These are phyloP conservation scores for Andrena bucephala DNA, from an alignment of 2,888 invertebrate species.

Conservation along the genomic window DNA sequence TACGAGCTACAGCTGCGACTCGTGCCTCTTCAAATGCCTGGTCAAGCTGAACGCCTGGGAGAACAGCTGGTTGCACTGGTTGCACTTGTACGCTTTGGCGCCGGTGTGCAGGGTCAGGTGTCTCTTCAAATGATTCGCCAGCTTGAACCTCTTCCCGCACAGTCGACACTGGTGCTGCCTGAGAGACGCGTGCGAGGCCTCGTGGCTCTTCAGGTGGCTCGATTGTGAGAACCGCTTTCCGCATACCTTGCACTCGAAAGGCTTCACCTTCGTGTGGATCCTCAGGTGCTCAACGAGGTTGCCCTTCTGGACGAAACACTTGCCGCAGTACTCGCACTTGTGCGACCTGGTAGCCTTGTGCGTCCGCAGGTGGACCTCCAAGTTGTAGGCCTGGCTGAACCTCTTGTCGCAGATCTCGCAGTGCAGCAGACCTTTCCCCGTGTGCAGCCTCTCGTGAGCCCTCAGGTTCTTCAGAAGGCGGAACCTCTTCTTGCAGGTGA, in stretches of 20 bases:
- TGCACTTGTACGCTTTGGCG: constrained; percentile 82
- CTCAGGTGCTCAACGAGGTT: constrained; percentile 82
- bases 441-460: constrained; percentile 79
- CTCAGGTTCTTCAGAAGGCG: constrained; percentile 79
- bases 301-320: constrained; percentile 80
- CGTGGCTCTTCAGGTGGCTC: constrained; percentile 82
- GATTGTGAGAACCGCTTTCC: constrained; percentile 82
- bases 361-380: constrained; percentile 81
- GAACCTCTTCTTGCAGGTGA: constrained; percentile 79
- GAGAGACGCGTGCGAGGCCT: constrained; percentile 76
- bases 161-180: constrained; percentile 81
- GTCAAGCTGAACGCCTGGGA: constrained; percentile 85
- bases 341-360: constrained; percentile 79
- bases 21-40: constrained; percentile 86
- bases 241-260: constrained; percentile 80
- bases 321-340: constrained; percentile 82
- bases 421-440: constrained; percentile 78
- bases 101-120: constrained; percentile 80
- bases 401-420: constrained; percentile 84
- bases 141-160: constrained; percentile 82
- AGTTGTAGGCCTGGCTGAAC: constrained; percentile 81
- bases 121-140: constrained; percentile 81
- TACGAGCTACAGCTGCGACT: constrained; percentile 61
- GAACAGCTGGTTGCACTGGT: constrained; percentile 85
- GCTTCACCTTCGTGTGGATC: constrained; percentile 82